phyloP scores from a whole-genome alignment of 2,113 vertebrate genomes.

The Strix uralensis region DNA sequence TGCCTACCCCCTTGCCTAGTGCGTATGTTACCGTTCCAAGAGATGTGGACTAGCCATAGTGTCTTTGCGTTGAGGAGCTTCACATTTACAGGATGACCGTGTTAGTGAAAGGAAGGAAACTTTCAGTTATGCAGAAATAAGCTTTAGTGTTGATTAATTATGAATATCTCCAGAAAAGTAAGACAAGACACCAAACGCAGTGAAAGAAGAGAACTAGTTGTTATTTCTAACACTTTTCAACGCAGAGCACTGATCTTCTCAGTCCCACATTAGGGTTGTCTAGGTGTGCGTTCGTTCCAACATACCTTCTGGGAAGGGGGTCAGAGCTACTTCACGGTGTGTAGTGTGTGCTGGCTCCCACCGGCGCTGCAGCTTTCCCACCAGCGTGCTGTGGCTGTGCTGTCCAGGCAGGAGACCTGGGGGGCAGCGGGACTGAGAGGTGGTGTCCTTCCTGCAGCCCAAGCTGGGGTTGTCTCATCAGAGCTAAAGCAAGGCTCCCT shows the following conservation, averaged over 20 bases:
- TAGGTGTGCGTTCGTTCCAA: neutral
- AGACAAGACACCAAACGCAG: neutral
- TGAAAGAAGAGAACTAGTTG: neutral
- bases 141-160: neutral
- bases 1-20: too few species aligned
- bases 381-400: fast-evolving
- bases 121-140: neutral
- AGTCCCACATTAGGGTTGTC: neutral
- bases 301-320: neutral
- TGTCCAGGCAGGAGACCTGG: neutral
- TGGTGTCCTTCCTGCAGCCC: neutral
- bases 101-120: neutral
- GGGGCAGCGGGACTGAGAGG: neutral
- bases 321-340: neutral
- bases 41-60: neutral
- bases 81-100: neutral
- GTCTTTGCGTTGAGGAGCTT: neutral
- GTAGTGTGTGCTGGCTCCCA: fast-evolving
- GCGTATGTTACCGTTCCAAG: too few species aligned
- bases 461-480: neutral
- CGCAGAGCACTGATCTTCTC: neutral
- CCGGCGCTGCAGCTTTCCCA: neutral
- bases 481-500: neutral
- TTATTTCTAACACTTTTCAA: neutral
- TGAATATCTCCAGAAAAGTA: neutral